Evolutionary conservation across 2,797 vertebrate genomes (phyloP), one percentile per base, ranked within the genome.

Genomic region (Carcharodon carcharias): DNA sequence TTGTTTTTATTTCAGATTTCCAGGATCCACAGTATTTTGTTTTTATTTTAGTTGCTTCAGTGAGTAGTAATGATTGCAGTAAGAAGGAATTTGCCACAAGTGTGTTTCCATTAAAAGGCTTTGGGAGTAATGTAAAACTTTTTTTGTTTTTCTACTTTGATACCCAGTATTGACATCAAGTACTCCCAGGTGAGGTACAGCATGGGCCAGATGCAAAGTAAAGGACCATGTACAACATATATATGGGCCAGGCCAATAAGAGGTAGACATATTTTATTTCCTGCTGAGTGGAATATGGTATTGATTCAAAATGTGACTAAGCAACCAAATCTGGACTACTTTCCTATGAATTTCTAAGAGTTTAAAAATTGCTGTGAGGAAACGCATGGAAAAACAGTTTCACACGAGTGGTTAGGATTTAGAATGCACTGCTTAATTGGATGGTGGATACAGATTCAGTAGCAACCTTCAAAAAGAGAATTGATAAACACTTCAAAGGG

Each of bases 131-230:
- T 85, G 40, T 85, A 85, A 50, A 85, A 50, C 45, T 85, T 85
- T 50, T 77, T 85, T 85, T 85, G 82, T 85, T 85, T 85, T 85
- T 85, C 82, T 85, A 85, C 82, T 85, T 85, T 85, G 40, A 50
- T 85, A 85, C 82, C 82, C 45, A 50, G 82, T 85, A 50, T 85
- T 50, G 82, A 85, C 82, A 85, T 85, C 82, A 85, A 85, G 21
- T 85, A 85, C 82, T 85, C 82, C 82, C 45, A 85, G 82, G 82
- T 85, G 40, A 85, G 82, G 82, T 85, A 85, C 82, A 85, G 80
- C 82, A 85, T 85, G 82, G 82, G 82, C 82, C 82, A 85, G 82
- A 85, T 50, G 82, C 40, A 85, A 85, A 85, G 82, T 85, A 85
- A 85, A 85, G 82, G 82, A 85, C 21, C 82, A 85, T 50, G 82